Conservation (phyloP, 2,797 vertebrate genomes). For the Rhincodon typus region DNA sequence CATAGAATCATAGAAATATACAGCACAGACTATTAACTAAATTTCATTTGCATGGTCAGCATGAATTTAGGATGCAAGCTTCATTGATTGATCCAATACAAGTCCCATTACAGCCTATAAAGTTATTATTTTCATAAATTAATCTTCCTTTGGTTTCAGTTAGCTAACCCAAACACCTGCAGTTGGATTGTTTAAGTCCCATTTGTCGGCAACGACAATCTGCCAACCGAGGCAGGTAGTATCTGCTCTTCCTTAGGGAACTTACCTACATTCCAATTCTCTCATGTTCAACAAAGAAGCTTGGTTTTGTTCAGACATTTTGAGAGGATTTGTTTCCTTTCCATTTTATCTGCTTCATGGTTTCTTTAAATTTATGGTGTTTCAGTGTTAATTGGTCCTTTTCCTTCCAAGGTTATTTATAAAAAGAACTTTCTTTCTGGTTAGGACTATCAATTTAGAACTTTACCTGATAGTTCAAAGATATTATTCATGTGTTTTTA, state of each 20-base stretch:
- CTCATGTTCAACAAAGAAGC: not conserved
- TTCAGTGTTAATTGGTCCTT: not conserved
- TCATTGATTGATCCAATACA: not conserved
- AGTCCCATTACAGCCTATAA: not conserved
- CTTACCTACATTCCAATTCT: not conserved
- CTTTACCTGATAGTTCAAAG: not conserved
- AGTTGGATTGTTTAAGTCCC: not conserved
- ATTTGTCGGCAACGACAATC: not conserved
- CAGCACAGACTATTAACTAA: not conserved
- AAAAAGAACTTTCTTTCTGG: not conserved
- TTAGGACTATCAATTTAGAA: not conserved
- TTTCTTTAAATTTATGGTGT: not conserved
- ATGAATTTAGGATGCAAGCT: not conserved
- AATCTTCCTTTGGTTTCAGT: not conserved
- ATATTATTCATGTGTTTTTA: constrained; percentile 16
- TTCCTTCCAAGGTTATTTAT: not conserved
- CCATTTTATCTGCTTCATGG: not conserved
- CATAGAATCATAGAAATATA: too few relatives aligned
- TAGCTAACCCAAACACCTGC: not conserved
- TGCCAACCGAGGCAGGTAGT: not conserved
- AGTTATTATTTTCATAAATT: not conserved
- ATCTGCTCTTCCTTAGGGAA: not conserved
- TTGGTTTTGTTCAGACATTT: not conserved
- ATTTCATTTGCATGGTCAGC: not conserved
- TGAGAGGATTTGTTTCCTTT: not conserved